These are phyloP conservation scores for Apostichopus parvimensis DNA, from an alignment of 35 echinoderm and acorn worm genomes.

Conservation along the genomic window DNA sequence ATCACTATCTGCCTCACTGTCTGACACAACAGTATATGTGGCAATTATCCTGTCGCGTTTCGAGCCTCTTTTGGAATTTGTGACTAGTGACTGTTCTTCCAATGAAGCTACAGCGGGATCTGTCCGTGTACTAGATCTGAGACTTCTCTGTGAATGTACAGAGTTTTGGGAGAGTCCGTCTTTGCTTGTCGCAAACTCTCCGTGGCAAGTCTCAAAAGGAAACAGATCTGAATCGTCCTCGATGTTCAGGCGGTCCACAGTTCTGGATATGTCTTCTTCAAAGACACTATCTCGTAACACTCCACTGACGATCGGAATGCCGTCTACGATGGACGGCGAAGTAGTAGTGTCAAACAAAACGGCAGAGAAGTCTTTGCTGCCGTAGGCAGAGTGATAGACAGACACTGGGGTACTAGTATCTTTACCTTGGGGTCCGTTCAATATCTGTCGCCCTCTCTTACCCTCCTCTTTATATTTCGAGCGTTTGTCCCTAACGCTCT, in stretches of 20 bases:
- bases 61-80: not conserved
- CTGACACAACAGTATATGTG: not conserved
- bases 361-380: not conserved
- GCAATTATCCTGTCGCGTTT: not conserved
- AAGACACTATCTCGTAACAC: not conserved
- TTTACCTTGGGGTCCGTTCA: not conserved
- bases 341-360: not conserved
- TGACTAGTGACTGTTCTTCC: not conserved
- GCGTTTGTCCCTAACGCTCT: not conserved
- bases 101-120: not conserved
- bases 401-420: conserved; percentile 17
- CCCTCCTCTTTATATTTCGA: not conserved
- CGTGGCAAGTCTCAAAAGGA: not conserved
- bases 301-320: not conserved
- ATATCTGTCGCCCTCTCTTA: not conserved
- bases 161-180: not conserved
- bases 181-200: not conserved
- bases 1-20: not conserved
- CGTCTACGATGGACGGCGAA: not conserved
- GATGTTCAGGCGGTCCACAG: not conserved
- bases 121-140: not conserved
- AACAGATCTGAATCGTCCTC: not conserved
- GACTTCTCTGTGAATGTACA: not conserved
- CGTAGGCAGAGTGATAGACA: not conserved
- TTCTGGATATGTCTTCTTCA: not conserved